phyloP scores from a whole-genome alignment of 2,113 vertebrate genomes.

The Anhinga anhinga region DNA sequence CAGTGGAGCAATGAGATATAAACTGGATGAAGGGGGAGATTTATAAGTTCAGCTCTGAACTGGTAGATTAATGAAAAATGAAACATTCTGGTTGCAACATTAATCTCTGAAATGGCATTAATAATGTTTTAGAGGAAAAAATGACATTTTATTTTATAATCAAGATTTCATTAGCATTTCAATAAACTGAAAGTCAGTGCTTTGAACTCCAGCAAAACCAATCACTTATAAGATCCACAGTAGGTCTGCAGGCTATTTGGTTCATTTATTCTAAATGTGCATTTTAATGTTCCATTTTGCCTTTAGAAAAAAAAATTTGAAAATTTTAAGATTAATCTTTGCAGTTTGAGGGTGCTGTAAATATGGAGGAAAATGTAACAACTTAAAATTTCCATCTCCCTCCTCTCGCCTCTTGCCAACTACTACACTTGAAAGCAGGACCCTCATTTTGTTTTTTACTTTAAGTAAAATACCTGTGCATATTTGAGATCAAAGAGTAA shows the following conservation, averaged over 20 bases:
- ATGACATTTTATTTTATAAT: conserved; percentile 4
- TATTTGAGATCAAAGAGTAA: background rate
- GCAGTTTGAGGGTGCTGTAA: background rate
- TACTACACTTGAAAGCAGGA: background rate
- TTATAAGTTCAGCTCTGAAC: background rate
- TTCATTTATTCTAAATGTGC: background rate
- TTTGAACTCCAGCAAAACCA: background rate
- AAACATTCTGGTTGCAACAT: background rate
- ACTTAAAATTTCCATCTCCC: background rate
- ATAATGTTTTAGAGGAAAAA: conserved; percentile 3
- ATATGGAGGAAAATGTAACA: background rate
- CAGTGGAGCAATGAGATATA: background rate
- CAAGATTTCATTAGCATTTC: conserved; percentile 44
- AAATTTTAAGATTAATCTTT: background rate
- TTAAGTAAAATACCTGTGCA: background rate
- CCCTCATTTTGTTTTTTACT: background rate
- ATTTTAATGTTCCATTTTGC: conserved; percentile 2
- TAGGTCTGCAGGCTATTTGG: background rate
- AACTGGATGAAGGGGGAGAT: background rate
- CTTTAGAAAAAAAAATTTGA: background rate
- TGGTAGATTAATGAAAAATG: background rate
- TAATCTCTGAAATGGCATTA: conserved; percentile 18
- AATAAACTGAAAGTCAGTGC: conserved; percentile 26
- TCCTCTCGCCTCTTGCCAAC: background rate
- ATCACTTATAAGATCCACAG: background rate